Conservation (phyloP, 2,888 invertebrate species). For the Augiades crinisus region DNA sequence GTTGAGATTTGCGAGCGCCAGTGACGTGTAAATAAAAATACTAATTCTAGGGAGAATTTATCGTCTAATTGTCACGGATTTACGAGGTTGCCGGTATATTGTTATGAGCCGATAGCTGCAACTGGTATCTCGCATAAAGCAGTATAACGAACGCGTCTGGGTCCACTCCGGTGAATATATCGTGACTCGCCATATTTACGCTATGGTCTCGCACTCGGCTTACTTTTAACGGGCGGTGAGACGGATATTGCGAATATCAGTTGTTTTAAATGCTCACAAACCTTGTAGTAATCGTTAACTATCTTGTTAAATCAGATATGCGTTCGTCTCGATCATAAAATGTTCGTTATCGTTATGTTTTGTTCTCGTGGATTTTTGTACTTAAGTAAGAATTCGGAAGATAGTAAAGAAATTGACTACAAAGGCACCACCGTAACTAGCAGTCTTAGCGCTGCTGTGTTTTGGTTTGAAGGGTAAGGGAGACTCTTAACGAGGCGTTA, state of each 20-base stretch:
- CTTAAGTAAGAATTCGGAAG: too few species aligned
- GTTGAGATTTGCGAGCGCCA: slow-evolving; percentile 56
- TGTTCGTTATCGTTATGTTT: too few species aligned
- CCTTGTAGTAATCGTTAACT: background rate
- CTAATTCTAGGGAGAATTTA: slow-evolving; percentile 68
- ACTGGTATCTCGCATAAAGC: slow-evolving; percentile 50
- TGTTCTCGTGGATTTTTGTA: too few species aligned
- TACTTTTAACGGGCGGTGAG: slow-evolving; percentile 18
- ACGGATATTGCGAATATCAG: slow-evolving; percentile 37
- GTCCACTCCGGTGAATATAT: slow-evolving; percentile 45
- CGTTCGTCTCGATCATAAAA: too few species aligned
- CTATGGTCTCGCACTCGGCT: slow-evolving; percentile 34
- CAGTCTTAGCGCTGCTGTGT: too few species aligned
- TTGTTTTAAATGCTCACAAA: background rate
- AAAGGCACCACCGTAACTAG: too few species aligned
- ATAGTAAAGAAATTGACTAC: too few species aligned
- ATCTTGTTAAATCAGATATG: too few species aligned
- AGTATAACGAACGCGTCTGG: slow-evolving; percentile 50
- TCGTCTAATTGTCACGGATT: slow-evolving; percentile 72
- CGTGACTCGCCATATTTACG: slow-evolving; percentile 56
- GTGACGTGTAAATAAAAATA: slow-evolving; percentile 74
- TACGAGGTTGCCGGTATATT: slow-evolving; percentile 61
- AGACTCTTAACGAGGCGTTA: too few species aligned
- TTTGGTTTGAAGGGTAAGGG: too few species aligned
- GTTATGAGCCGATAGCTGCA: slow-evolving; percentile 57